Evolutionary conservation across 30 jellyfish, hydroid and myxozoan species (phyloP).

Genomic region (Rhopilema esculentum): DNA sequence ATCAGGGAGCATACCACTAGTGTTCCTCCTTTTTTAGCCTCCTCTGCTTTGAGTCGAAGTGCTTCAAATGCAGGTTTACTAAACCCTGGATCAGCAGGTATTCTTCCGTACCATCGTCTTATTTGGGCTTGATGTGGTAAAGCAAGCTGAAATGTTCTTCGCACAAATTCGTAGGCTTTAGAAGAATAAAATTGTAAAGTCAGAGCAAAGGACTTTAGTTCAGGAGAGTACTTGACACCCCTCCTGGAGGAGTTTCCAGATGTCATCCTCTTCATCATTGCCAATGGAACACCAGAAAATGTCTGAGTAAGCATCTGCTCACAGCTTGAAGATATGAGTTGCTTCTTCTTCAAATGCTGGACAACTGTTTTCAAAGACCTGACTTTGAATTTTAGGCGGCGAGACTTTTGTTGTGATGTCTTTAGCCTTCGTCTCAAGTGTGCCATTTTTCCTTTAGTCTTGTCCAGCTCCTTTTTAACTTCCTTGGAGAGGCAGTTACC

Average conservation of each 20-base stretch:
- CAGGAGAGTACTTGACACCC: constrained; percentile 36
- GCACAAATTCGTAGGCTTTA: constrained; percentile 50
- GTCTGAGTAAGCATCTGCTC: constrained; percentile 51
- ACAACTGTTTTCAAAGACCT: constrained; percentile 52
- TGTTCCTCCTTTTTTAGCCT: constrained; percentile 18
- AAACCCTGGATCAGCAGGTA: constrained; percentile 70
- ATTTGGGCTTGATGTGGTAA: constrained; percentile 52
- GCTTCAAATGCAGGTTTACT: constrained; percentile 46
- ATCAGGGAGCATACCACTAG: constrained; percentile 34
- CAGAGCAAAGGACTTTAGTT: constrained; percentile 49
- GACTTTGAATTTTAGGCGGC: constrained; percentile 31
- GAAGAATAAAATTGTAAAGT: constrained; percentile 46
- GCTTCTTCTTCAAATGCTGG: constrained; percentile 20
- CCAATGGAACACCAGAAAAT: constrained; percentile 61
- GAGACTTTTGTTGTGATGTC: constrained; percentile 34
- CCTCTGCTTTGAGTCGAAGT: not conserved
- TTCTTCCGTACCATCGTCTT: constrained; percentile 46
- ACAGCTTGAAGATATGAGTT: constrained; percentile 64
- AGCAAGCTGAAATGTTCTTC: constrained; percentile 29
- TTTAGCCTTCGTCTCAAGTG: constrained; percentile 25
- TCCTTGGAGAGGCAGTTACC: constrained; percentile 33
- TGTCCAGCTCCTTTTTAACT: constrained; percentile 34
- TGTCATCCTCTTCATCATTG: constrained; percentile 45
- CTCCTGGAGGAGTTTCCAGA: constrained; percentile 36
- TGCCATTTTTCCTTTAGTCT: constrained; percentile 10